Evolutionary conservation across 2,888 invertebrate species (phyloP).

Genomic region (Coelogynopora nodosa): DNA sequence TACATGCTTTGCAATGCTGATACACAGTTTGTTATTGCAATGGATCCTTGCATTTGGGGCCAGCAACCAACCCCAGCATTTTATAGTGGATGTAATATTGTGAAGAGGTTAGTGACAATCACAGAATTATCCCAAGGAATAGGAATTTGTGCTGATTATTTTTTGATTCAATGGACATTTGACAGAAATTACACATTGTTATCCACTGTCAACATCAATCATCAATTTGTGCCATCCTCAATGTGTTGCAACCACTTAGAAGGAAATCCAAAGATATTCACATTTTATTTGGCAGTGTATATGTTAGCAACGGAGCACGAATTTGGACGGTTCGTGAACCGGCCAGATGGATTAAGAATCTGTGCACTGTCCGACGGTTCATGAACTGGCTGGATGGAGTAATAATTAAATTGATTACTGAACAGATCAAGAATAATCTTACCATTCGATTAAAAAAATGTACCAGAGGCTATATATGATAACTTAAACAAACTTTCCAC

Average conservation of each 20-base stretch:
- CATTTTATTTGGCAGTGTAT: constrained; percentile 26
- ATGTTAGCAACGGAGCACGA: no score
- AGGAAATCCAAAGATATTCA: background rate
- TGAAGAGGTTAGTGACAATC: constrained; percentile 25
- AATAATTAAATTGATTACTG: no score
- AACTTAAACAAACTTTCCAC: no score
- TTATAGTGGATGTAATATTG: background rate
- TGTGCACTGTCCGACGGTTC: no score
- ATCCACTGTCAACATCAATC: constrained; percentile 23
- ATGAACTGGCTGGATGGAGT: no score
- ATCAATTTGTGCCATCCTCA: background rate
- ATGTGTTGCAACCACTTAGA: background rate
- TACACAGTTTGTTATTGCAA: background rate
- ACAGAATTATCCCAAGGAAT: constrained; percentile 6
- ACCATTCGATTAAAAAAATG: no score
- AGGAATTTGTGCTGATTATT: constrained; percentile 18
- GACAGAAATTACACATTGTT: constrained; percentile 12
- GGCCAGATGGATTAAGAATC: no score
- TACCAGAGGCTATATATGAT: no score
- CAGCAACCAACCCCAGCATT: no score
- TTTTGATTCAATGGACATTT: constrained; percentile 16
- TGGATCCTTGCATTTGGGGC: background rate
- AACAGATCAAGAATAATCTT: no score
- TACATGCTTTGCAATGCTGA: background rate
- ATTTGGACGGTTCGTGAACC: no score